Evolutionary conservation across 2,113 vertebrate species (phyloP).

Genomic region (Elephantulus edwardii): DNA sequence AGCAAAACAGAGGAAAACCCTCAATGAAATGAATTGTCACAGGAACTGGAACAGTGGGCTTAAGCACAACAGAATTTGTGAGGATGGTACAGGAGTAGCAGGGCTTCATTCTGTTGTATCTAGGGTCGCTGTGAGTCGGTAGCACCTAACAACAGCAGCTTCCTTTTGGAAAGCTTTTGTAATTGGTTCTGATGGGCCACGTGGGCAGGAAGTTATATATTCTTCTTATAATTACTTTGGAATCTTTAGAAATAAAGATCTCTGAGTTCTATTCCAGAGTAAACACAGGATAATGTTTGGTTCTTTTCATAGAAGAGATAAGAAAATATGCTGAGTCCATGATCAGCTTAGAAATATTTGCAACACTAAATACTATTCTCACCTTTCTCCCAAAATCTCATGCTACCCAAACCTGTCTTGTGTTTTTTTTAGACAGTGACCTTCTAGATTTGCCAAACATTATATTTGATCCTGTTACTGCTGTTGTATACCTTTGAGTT

Average conservation of each 20-base stretch:
- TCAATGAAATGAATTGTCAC: too few relatives aligned
- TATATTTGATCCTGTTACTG: too few relatives aligned
- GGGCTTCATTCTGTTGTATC: too few relatives aligned
- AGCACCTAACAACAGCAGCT: too few relatives aligned
- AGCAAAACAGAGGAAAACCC: too few relatives aligned
- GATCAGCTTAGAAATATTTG: not conserved
- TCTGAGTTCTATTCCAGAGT: not conserved
- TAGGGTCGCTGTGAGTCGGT: too few relatives aligned
- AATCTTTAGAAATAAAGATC: not conserved
- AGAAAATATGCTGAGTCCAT: not conserved
- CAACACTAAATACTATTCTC: not conserved
- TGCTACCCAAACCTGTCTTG: not conserved
- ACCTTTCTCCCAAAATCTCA: not conserved
- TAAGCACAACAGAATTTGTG: too few relatives aligned
- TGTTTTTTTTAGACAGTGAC: constrained; percentile 25
- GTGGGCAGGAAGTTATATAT: not conserved
- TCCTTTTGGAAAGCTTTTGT: constrained; percentile 23
- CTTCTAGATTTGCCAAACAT: not conserved
- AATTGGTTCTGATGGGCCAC: not conserved
- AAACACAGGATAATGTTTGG: constrained; percentile 1
- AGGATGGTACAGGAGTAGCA: too few relatives aligned
- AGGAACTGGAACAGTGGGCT: too few relatives aligned
- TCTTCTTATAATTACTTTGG: constrained; percentile 27
- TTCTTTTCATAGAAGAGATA: constrained; percentile 15
- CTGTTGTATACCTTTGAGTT: too few relatives aligned